Conservation (phyloP, 2,113 vertebrate genomes). For the Salvelinus fontinalis region DNA sequence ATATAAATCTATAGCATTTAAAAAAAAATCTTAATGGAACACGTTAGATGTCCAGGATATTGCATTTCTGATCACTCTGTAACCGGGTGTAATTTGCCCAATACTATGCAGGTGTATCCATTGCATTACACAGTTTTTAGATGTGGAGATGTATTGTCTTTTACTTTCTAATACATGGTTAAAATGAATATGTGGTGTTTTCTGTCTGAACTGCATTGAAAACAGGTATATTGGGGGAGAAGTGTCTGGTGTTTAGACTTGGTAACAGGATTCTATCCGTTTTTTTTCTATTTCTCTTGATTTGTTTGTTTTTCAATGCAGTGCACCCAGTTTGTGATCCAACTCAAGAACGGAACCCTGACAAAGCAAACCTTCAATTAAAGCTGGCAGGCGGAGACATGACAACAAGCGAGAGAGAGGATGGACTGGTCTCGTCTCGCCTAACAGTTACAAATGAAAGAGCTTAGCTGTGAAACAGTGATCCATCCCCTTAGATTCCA, state of each 20-base stretch:
- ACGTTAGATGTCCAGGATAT: no score
- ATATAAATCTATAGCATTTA: no score
- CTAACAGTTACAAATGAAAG: neutral
- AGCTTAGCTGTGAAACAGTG: neutral
- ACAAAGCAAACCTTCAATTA: constrained; percentile 37
- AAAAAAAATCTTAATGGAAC: no score
- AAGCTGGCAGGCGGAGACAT: constrained; percentile 32
- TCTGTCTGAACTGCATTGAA: no score
- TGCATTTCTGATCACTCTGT: no score
- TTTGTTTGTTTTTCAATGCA: neutral
- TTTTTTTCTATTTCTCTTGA: neutral
- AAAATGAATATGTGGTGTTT: no score
- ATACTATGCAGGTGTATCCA: no score
- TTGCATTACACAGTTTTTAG: no score
- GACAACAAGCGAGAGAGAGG: constrained; percentile 19
- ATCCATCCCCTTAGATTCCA: neutral
- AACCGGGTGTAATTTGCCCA: no score
- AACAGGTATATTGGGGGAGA: neutral
- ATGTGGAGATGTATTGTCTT: no score
- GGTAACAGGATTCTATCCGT: neutral
- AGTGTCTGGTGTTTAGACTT: neutral
- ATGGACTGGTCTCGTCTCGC: constrained; percentile 32
- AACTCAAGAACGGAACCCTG: neutral
- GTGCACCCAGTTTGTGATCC: neutral
- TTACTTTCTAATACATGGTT: no score